These are phyloP conservation scores for Phalacrocorax carbo DNA, from an alignment of 2,113 vertebrate genomes.

Conservation along the genomic window DNA sequence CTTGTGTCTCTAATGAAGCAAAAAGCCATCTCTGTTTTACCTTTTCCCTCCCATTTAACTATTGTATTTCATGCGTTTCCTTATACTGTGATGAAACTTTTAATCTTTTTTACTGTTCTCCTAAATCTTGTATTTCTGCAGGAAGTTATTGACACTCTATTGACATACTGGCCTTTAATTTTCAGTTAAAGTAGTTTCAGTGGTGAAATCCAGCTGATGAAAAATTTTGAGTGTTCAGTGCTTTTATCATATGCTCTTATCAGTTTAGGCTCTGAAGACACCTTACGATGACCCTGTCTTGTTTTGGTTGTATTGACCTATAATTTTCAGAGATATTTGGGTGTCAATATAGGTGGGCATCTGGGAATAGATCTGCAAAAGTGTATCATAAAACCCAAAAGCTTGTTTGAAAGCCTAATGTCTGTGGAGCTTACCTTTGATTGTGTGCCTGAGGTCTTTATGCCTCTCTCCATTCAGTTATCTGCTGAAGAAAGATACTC, in stretches of 20 bases:
- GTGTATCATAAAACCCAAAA: neutral
- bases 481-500: neutral
- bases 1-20: neutral
- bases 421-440: neutral
- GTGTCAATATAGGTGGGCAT: neutral
- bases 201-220: neutral
- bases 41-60: neutral
- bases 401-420: neutral
- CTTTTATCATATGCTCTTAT: neutral
- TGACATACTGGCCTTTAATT: neutral
- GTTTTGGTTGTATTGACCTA: neutral
- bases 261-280: neutral
- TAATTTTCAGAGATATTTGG: neutral
- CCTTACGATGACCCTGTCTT: neutral
- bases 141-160: neutral
- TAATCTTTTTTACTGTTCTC: neutral
- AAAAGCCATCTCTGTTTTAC: neutral
- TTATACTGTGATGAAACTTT: neutral
- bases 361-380: neutral
- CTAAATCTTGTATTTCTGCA: neutral
- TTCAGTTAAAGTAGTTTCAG: neutral
- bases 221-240: neutral
- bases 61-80: neutral
- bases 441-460: neutral
- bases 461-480: neutral